Evolutionary conservation across 2,113 vertebrate genomes (phyloP), one percentile per base, ranked within the genome.

Genomic region (Heterochromis multidens): DNA sequence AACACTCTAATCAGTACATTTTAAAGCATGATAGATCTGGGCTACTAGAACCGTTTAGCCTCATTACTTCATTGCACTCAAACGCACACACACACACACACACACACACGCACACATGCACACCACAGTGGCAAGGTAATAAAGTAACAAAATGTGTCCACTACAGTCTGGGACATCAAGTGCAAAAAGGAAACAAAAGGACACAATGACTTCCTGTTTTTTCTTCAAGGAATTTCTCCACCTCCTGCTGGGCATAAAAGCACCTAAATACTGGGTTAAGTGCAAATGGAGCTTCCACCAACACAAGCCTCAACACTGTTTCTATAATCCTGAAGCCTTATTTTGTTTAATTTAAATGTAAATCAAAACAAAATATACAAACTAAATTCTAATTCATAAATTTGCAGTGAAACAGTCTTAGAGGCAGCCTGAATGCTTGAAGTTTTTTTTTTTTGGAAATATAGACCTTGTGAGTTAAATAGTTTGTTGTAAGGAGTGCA

Each of bases 121-220:
- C 19, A 49, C 54, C 25, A 43, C 4, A 61, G 17, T 77, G 2
- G 59, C 23, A 81, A 3, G 19, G 84, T 81, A 79, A 89, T 91
- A 89, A 90, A 92, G 67, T 76, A 87, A 93, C 88, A 90, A 88
- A 93, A 91, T 79, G 88, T 87, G 67, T 80, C 83, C 77, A 83
- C 87, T 80, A 77, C 60, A 89, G 59, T 89, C 87, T 86, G 37
- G 40, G 60, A 87, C 81, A 90, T 90, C 87, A 93, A 90, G 90
- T 90, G 80, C 88, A 90, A 89, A 88, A 90, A 87, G 79, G 74
- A 89, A 92, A 91, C 77, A 92, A 92, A 89, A 91, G 84, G 89
- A 87, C 80, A 77, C 83, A 93, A 93, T 86, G 80, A 94, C 91
- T 94, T 94, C 92, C 94, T 92, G 89, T 91, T 92, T 90, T 79